phyloP scores from a whole-genome alignment of 1,140 invertebrate genomes.

The Stegodyphus mimosarum region DNA sequence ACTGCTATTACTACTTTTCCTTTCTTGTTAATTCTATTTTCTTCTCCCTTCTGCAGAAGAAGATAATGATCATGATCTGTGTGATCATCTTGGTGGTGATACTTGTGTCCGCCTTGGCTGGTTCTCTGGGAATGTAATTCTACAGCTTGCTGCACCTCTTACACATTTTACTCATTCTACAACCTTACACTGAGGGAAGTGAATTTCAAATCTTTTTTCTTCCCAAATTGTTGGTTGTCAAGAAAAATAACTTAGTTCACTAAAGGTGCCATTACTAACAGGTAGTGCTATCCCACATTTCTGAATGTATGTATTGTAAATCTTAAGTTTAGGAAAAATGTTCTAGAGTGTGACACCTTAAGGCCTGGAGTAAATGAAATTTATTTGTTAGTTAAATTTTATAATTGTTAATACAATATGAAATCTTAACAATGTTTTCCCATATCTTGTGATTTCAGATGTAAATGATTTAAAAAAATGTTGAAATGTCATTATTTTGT shows the following conservation, averaged over 20 bases:
- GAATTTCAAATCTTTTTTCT: slow-evolving; percentile 46
- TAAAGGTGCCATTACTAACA: slow-evolving; percentile 59
- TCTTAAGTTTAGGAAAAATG: slow-evolving; percentile 29
- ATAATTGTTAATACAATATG: no score
- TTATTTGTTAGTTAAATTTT: no score
- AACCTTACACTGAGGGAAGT: slow-evolving; percentile 48
- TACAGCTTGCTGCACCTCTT: slow-evolving; percentile 55
- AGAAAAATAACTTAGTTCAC: slow-evolving; percentile 59
- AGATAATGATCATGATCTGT: slow-evolving; percentile 98
- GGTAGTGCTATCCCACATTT: slow-evolving; percentile 61
- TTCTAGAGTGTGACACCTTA: slow-evolving; percentile 2
- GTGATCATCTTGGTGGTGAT: slow-evolving; percentile 89
- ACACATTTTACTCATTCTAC: slow-evolving; percentile 44
- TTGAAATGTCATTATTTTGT: no score
- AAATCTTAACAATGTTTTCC: not conserved
- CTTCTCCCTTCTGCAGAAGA: slow-evolving; percentile 85
- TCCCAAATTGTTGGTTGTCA: slow-evolving; percentile 47
- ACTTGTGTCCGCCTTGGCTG: slow-evolving; percentile 79
- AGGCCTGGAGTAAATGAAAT: no score
- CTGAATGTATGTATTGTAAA: slow-evolving; percentile 44
- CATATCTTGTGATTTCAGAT: no score
- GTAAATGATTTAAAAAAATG: no score
- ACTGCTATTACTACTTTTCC: no score
- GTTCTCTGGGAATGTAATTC: slow-evolving; percentile 63
- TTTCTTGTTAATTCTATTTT: no score